Base-by-base conservation (phyloP, 2,888 invertebrate species). In the Caenorhabditis plicata region DNA sequence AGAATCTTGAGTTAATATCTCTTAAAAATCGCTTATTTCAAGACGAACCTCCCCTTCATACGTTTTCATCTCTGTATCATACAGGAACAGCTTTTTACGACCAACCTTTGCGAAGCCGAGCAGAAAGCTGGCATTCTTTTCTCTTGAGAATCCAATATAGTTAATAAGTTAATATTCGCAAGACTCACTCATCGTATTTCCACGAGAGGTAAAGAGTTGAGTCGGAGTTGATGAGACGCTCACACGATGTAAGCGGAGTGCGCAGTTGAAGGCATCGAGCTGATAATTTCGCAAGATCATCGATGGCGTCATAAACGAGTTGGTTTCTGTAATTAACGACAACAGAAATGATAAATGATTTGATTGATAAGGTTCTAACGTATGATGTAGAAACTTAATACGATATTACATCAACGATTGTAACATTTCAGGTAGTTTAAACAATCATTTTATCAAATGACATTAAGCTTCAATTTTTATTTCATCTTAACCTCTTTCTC, bases 71-170 rank as follows among this genome's bases (percentile, higher is more conserved):
- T 68, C 57, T 7, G 60, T 33, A 45, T 78, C 78, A 57, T 70
- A 71, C 27, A 95, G 86, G 84, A 90, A 96, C 46, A 96, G 85
- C 78, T 89, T 89, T 84, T 95, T 95, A 62, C 86, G 86, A 26
- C 95, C 94, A 41, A 92, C 87, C 84, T 94, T 95, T 65, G 95
- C 84, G 75, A 93, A 85, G 0, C 93, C 95, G 40, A 91, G 40
- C 7, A 78, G 62, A 7, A 44, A 33, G 48, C 70, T 71, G n/a
- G 55, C 62, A 23, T 65, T 51, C 20, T 64, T 55, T 35, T 73
- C 73, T 29, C 76, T 76, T 32, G 20, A 66, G 49, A 27, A 8
- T 9, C 3, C 5, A 17, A 27, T 32, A 38, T 23, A 5, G 13
- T 11, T 7, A 3, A 35, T 3, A 11, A 44, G 9, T 27, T 20